These are phyloP conservation scores for Eulacestoma nigropectus DNA, from an alignment of 2,113 vertebrate genomes.

Conservation along the genomic window DNA sequence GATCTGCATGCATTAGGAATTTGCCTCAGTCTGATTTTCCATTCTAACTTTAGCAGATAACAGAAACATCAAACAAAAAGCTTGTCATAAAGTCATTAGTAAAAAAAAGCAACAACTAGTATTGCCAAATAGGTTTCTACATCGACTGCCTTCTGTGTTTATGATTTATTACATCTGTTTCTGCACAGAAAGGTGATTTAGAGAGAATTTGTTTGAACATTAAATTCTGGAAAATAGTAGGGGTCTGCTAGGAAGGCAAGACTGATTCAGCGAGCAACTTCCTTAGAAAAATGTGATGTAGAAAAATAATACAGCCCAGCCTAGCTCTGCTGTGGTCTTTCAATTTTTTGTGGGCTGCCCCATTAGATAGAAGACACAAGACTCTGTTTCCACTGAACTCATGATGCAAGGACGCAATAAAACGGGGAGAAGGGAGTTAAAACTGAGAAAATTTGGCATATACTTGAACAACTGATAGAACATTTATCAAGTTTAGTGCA, in stretches of 20 bases:
- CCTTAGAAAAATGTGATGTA: background rate
- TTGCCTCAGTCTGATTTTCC: background rate
- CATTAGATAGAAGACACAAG: background rate
- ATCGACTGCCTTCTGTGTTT: background rate
- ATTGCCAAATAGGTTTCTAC: background rate
- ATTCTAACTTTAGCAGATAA: background rate
- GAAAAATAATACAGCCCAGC: background rate
- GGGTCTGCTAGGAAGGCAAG: background rate
- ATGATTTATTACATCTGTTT: background rate
- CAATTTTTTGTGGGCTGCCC: background rate
- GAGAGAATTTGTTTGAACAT: background rate
- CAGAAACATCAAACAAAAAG: background rate
- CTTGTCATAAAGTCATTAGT: background rate
- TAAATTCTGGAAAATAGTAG: background rate
- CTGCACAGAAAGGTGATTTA: background rate
- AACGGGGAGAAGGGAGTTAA: rapidly evolving
- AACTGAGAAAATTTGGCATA: background rate
- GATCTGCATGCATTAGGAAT: background rate
- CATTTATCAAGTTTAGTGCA: background rate
- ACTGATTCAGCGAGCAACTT: background rate
- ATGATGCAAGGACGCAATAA: background rate
- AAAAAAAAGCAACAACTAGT: background rate
- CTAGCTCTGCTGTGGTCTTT: background rate
- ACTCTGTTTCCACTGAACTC: background rate
- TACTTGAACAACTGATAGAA: background rate